Evolutionary conservation across 2,113 vertebrate genomes (phyloP).

Genomic region (Aplodontia rufa): DNA sequence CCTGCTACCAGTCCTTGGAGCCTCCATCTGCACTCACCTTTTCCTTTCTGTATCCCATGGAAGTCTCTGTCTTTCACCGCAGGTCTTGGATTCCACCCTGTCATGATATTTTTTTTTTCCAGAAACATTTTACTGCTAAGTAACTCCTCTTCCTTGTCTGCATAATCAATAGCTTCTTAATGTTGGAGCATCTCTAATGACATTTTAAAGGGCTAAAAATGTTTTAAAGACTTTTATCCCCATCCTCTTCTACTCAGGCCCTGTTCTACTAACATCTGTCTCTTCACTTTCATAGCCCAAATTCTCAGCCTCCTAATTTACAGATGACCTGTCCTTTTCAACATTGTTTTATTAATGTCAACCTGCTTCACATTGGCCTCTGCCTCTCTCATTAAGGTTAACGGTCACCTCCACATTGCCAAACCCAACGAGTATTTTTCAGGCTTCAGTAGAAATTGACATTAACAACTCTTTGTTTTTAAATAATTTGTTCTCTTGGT

Average conservation of each 20-base stretch:
- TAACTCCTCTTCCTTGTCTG: neutral
- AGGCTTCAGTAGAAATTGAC: neutral
- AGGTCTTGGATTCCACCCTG: neutral
- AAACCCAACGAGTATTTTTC: neutral
- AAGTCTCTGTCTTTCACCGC: neutral
- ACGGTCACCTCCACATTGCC: neutral
- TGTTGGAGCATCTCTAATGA: neutral
- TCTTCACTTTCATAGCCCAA: neutral
- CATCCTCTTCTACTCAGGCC: neutral
- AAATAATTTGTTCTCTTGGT: neutral
- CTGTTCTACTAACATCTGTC: neutral
- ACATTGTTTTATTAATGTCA: neutral
- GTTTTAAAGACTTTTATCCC: neutral
- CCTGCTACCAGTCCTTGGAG: neutral
- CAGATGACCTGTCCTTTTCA: neutral
- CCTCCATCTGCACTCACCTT: neutral
- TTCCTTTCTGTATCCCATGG: neutral
- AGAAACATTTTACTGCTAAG: neutral
- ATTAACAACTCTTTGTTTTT: neutral
- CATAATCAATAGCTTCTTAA: neutral
- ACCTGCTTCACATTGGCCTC: neutral
- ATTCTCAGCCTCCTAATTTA: neutral
- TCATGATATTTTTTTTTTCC: neutral
- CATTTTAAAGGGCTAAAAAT: constrained; percentile 14
- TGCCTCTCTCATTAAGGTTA: neutral